phyloP scores from a whole-genome alignment of 2,797 vertebrate genomes.

The Rhinichthys osculus region DNA sequence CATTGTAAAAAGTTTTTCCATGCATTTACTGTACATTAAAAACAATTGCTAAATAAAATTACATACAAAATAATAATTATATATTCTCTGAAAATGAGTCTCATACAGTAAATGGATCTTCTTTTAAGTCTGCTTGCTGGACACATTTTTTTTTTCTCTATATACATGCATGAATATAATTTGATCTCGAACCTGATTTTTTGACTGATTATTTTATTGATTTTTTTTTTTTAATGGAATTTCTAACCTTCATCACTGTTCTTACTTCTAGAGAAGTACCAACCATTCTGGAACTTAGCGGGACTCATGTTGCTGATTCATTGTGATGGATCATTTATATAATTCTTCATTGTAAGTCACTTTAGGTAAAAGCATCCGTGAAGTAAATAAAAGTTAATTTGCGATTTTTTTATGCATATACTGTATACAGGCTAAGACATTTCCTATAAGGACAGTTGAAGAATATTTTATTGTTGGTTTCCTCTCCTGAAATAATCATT shows the following conservation, averaged over 20 bases:
- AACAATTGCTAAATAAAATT: not conserved
- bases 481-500: not conserved
- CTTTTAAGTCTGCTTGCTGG: no score
- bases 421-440: not conserved
- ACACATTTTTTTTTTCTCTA: not conserved
- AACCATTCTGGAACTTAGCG: not conserved
- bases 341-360: not conserved
- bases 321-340: not conserved
- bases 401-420: not conserved
- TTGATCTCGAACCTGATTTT: not conserved
- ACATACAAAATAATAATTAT: not conserved
- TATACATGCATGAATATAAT: no score
- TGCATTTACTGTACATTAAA: not conserved
- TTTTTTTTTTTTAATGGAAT: not conserved
- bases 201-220: not conserved
- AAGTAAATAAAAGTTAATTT: not conserved
- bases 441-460: no score
- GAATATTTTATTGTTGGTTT: not conserved
- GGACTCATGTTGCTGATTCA: not conserved
- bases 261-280: not conserved
- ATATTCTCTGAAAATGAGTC: not conserved
- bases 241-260: not conserved
- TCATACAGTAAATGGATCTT: not conserved
- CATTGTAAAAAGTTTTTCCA: not conserved
- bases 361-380: not conserved